Evolutionary conservation across 1,140 invertebrate species (phyloP).

Genomic region (Microplitis demolitor): DNA sequence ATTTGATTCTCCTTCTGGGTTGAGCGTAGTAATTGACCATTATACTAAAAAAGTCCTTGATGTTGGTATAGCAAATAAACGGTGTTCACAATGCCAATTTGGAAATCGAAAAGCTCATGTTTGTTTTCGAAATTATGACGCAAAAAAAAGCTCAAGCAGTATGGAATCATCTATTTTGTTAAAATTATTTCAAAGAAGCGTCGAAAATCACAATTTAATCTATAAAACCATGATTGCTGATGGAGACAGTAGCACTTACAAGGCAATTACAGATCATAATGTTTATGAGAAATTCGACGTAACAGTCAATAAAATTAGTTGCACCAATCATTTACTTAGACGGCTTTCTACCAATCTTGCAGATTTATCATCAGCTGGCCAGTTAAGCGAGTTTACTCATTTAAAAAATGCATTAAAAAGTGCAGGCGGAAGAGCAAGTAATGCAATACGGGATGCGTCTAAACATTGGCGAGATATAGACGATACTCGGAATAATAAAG

Average conservation of each 20-base stretch:
- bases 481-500: too few species aligned
- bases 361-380: too few species aligned
- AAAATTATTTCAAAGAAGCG: slow-evolving; percentile 50
- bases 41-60: neutral
- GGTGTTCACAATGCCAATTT: neutral
- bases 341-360: neutral
- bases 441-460: neutral
- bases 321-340: neutral
- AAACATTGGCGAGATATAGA: neutral
- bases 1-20: neutral
- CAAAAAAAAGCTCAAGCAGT: slow-evolving; percentile 35
- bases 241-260: slow-evolving; percentile 54
- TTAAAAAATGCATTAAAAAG: neutral
- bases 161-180: slow-evolving; percentile 55
- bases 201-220: slow-evolving; percentile 48
- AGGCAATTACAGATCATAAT: slow-evolving; percentile 38
- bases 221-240: slow-evolving; percentile 54
- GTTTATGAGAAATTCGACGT: slow-evolving; percentile 37
- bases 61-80: neutral
- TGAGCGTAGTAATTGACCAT: neutral
- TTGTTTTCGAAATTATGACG: slow-evolving; percentile 48
- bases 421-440: neutral
- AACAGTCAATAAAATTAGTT: slow-evolving; percentile 36
- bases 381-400: neutral
- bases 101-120: slow-evolving; percentile 24